These are phyloP conservation scores for Myopa testacea DNA, from an alignment of 2,888 invertebrate genomes.

Conservation along the genomic window DNA sequence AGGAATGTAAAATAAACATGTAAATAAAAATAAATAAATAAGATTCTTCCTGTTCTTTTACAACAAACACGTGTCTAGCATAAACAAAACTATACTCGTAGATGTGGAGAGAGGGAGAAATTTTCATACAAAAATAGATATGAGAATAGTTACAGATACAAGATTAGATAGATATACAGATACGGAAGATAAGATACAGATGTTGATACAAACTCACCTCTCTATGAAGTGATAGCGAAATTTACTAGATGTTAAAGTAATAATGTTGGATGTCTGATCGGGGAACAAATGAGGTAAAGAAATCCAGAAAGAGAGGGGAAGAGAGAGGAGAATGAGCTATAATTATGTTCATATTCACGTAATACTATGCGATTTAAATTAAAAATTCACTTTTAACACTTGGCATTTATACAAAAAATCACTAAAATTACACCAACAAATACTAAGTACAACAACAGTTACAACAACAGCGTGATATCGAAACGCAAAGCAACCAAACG, in stretches of 20 bases:
- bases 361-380: slow-evolving; percentile 37
- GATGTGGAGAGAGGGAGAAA: too few relatives aligned
- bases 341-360: slow-evolving; percentile 34
- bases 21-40: too few relatives aligned
- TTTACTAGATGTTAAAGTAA: not conserved
- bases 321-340: slow-evolving; percentile 27
- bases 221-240: not conserved
- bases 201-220: not conserved
- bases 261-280: not conserved
- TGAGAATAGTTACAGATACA: too few relatives aligned
- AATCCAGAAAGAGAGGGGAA: slow-evolving; percentile 36
- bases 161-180: too few relatives aligned
- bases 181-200: not conserved
- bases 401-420: slow-evolving; percentile 12
- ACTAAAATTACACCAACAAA: slow-evolving; percentile 18
- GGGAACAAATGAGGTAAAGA: slow-evolving; percentile 28
- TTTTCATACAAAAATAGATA: too few relatives aligned
- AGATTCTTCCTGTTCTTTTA: not conserved
- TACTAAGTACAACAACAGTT: not conserved
- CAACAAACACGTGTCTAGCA: not conserved
- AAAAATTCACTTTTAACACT: slow-evolving; percentile 42
- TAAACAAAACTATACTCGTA: not conserved
- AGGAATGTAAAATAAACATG: not conserved
- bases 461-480: too few relatives aligned
- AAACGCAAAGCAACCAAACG: too few relatives aligned